These are phyloP conservation scores for Pseudolaguvia tuberculata DNA, from an alignment of 2,113 vertebrate species.

Conservation along the genomic window DNA sequence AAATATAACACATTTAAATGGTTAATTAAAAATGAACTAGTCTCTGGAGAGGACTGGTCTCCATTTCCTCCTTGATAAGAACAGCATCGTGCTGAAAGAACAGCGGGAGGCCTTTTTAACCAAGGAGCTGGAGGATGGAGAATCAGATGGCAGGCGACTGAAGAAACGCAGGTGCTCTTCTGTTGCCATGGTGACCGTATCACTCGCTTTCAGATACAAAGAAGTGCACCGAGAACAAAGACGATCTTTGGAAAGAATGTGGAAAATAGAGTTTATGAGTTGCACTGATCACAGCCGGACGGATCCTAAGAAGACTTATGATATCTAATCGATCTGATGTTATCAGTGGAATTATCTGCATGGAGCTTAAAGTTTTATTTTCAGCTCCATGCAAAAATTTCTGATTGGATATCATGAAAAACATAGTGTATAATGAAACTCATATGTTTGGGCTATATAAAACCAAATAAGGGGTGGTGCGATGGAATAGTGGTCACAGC, in stretches of 20 bases:
- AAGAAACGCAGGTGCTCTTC: slow-evolving; percentile 45
- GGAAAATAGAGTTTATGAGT: slow-evolving; percentile 23
- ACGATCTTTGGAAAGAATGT: slow-evolving; percentile 13
- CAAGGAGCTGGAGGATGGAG: slow-evolving; percentile 52
- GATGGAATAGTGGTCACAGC: no score
- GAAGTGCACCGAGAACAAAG: slow-evolving; percentile 27
- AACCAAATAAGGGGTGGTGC: no score
- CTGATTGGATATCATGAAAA: background rate
- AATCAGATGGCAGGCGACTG: slow-evolving; percentile 53
- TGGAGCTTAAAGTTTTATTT: background rate
- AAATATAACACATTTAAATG: slow-evolving; percentile 8
- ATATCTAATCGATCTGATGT: background rate
- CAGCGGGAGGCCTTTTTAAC: slow-evolving; percentile 42
- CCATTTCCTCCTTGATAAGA: slow-evolving; percentile 41
- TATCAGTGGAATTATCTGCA: background rate
- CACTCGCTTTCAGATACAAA: slow-evolving; percentile 23
- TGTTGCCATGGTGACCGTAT: slow-evolving; percentile 60
- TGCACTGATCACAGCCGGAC: slow-evolving; percentile 3
- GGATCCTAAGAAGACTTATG: slow-evolving; percentile 1
- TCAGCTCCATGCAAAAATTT: background rate
- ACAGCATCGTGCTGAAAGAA: slow-evolving; percentile 32
- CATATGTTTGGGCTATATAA: no score
- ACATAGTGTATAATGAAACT: background rate
- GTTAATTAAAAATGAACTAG: slow-evolving; percentile 35
- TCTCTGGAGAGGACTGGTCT: slow-evolving; percentile 33